Percentiles rank a stretch among this genome's conserved stretches.
Evolutionary conservation across 2,797 vertebrate genomes (phyloP).

Genomic region (Rhinatrema bivittatum): DNA sequence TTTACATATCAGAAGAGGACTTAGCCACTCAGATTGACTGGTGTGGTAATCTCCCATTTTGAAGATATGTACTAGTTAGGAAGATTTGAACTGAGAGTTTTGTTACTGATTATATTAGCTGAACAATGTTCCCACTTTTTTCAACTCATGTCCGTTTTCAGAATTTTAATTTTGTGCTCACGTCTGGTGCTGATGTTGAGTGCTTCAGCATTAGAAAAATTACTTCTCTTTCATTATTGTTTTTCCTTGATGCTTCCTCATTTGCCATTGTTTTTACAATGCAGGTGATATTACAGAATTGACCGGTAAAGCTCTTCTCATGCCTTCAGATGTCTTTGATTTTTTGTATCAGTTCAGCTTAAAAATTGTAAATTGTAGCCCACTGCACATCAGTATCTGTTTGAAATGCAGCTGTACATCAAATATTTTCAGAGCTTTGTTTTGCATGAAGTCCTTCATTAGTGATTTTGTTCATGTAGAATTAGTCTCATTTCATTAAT

Average conservation of each 20-base stretch:
- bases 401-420: conserved; percentile 38
- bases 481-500: conserved; percentile 20
- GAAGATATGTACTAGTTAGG: too few species aligned
- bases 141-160: conserved; percentile 55
- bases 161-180: conserved; percentile 40
- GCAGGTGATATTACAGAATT: conserved; percentile 80
- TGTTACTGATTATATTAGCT: too few species aligned
- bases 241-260: conserved; percentile 76
- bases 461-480: conserved; percentile 15
- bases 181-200: conserved; percentile 50
- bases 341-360: too few species aligned
- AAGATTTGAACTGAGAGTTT: too few species aligned
- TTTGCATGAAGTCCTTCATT: conserved; percentile 26
- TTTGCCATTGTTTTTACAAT: conserved; percentile 72
- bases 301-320: conserved; percentile 74
- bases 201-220: conserved; percentile 45
- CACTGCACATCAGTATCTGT: conserved; percentile 42
- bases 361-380: too few species aligned
- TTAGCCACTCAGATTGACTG: too few species aligned
- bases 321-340: neutral
- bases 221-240: conserved; percentile 66
- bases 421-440: conserved; percentile 19
- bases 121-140: conserved; percentile 44
- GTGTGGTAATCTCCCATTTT: too few species aligned
- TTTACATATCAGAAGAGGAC: too few species aligned